Evolutionary conservation across 92 coral and sea anemone genomes (phyloP).

Genomic region (Epizoanthus stellaris): DNA sequence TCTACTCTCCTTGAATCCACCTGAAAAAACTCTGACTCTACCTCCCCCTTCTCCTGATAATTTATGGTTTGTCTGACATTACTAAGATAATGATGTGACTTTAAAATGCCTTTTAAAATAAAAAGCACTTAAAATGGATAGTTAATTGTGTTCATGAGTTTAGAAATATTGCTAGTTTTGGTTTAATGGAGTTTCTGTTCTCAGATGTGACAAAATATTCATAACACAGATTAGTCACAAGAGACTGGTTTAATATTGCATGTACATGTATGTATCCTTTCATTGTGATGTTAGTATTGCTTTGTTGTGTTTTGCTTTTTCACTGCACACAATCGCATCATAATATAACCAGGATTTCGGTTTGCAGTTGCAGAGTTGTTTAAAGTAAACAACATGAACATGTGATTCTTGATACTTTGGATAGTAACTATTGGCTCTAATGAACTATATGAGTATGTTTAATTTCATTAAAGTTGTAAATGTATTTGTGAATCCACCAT

Average conservation of each 20-base stretch:
- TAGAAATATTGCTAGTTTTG: not conserved
- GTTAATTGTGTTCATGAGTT: too few species aligned
- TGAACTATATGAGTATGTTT: not conserved
- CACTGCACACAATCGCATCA: not conserved
- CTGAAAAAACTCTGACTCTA: too few species aligned
- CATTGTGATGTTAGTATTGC: not conserved
- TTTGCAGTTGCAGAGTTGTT: not conserved
- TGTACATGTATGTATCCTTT: not conserved
- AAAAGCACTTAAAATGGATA: too few species aligned
- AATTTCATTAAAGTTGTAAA: not conserved
- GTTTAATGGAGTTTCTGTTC: not conserved
- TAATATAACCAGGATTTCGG: not conserved
- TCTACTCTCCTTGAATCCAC: too few species aligned
- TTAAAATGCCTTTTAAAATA: too few species aligned
- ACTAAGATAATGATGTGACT: too few species aligned
- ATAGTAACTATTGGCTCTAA: not conserved
- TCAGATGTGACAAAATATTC: not conserved
- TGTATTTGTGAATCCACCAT: not conserved
- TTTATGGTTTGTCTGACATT: too few species aligned
- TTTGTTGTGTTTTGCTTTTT: not conserved
- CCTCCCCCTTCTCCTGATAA: too few species aligned
- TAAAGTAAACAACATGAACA: not conserved
- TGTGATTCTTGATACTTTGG: not conserved
- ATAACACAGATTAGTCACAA: conserved; percentile 5
- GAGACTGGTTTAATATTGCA: not conserved